phyloP scores from a whole-genome alignment of 2,888 invertebrate species.

The Terebella lapidaria region DNA sequence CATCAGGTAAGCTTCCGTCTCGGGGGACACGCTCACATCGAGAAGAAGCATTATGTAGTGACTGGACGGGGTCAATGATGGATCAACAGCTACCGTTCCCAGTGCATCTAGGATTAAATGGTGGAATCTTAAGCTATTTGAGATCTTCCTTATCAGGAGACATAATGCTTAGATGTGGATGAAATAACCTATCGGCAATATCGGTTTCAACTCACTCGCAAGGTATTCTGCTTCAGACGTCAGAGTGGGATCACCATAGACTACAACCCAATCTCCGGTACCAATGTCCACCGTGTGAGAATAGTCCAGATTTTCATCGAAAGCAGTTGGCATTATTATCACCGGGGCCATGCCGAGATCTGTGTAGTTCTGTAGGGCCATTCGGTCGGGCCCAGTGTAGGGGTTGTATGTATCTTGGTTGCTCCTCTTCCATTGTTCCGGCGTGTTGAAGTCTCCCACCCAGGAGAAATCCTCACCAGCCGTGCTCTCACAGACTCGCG shows the following conservation, averaged over 20 bases:
- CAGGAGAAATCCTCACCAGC: background rate
- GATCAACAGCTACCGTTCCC: background rate
- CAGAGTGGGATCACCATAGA: background rate
- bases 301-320: background rate
- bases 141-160: too few relatives aligned
- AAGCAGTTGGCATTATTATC: constrained; percentile 5
- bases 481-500: background rate
- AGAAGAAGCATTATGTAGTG: background rate
- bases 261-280: background rate
- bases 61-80: background rate
- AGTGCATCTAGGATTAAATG: background rate
- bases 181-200: too few relatives aligned
- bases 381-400: background rate
- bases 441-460: background rate
- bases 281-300: background rate
- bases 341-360: background rate
- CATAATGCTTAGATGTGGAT: too few relatives aligned
- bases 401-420: constrained; percentile 2
- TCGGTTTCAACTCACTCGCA: constrained; percentile 4
- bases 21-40: background rate
- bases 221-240: constrained; percentile 1
- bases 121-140: too few relatives aligned
- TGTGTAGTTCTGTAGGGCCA: background rate
- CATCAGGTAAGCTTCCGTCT: constrained; percentile 4
- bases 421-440: constrained; percentile 2